Evolutionary conservation across 2,888 invertebrate species (phyloP), one percentile per base, ranked within the genome.

Genomic region (Drosophila lutescens): DNA sequence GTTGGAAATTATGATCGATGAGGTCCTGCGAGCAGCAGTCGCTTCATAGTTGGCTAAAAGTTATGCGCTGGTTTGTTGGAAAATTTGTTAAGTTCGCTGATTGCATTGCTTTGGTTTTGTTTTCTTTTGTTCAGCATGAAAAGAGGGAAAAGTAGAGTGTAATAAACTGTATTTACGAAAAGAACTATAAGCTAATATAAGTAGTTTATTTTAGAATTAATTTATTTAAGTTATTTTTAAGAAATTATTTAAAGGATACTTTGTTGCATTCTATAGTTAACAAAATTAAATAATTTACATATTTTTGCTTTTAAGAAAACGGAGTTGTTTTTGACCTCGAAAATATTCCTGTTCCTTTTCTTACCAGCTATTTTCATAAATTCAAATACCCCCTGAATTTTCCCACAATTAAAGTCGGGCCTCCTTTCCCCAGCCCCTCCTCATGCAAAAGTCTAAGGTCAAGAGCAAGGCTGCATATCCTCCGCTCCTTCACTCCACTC

Each of bases 1-100:
- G 74, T 70, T 56, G 79, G 75, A 83, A 88, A 88, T 80, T 88
- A 88, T 85, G 84, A 85, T 85, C 89, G 85, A 87, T 88, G 85
- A 57, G 62, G 62, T 72, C 62, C 62, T 72, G 61, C 41, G 54
- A 51, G 61, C 54, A 57, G 62, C 60, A 69, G 54, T 76, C 74
- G 56, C 72, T 74, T 69, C 69, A 67, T 80, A 62, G 66, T 63
- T 66, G 53, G 61, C 47, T 41, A 44, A 44, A 86, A 86, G 69
- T 81, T 78, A 62, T 68, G 68, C 70, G 71, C 44, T 68, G 76
- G 56, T 69, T 88, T 88, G 88, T 88, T 77, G 68, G 78, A 44
- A 80, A 88, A 86, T 84, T 88, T 86, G 83, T 88, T 83, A 86
- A 83, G 74, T 88, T 88, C 61, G 34, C 56, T 79, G 79, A 85